Evolutionary conservation across 2,797 vertebrate species (phyloP).

Genomic region (Paramormyrops hopkinsi): DNA sequence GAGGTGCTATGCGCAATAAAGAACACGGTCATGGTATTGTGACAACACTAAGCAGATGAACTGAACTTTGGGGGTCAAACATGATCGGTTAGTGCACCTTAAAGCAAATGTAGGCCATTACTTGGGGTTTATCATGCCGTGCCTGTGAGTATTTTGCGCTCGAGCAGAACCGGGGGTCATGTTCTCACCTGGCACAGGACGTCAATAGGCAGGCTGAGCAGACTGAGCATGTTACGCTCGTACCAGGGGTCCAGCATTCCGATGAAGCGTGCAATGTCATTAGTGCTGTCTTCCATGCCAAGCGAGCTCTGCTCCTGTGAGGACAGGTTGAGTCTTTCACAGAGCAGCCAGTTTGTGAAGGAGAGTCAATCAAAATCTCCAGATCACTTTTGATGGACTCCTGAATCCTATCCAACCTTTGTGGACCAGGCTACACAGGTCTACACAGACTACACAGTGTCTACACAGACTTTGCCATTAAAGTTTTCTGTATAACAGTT

Average conservation of each 20-base stretch:
- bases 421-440: neutral
- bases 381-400: neutral
- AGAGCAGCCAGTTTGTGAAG: neutral
- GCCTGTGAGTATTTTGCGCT: too few relatives aligned
- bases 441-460: neutral
- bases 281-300: conserved; percentile 72
- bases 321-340: neutral
- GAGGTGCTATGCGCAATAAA: neutral
- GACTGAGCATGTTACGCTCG: conserved; percentile 81
- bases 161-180: neutral
- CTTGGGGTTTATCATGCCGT: neutral
- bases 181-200: conserved; percentile 81
- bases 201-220: conserved; percentile 76
- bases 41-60: neutral
- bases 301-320: conserved; percentile 43
- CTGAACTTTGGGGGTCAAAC: neutral
- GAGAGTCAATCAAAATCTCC: neutral
- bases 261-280: conserved; percentile 84
- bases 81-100: neutral
- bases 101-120: neutral
- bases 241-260: conserved; percentile 98
- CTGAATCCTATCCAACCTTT: neutral
- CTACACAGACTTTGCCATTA: neutral
- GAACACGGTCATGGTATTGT: neutral
- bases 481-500: neutral